Evolutionary conservation across 2,113 vertebrate species (phyloP).

Genomic region (Cettia cetti): DNA sequence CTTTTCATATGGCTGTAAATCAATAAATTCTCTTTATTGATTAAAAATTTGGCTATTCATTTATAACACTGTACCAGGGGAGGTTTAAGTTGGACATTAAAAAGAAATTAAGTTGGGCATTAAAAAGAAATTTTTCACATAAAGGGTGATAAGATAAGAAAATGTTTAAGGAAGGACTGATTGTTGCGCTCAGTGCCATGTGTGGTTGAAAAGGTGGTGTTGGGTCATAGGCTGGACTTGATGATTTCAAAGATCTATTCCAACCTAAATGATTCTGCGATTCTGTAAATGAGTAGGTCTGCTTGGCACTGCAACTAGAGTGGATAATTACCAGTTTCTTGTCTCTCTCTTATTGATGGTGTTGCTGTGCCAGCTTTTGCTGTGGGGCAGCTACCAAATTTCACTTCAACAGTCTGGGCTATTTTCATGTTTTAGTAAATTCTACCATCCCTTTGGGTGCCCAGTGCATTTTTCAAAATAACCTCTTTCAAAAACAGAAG

Average conservation of each 20-base stretch:
- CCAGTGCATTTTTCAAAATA: not conserved
- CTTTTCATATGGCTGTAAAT: too few species aligned
- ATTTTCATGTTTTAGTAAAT: not conserved
- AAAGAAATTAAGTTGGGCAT: not conserved
- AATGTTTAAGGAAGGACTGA: too few species aligned
- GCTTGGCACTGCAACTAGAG: not conserved
- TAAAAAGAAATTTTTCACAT: not conserved
- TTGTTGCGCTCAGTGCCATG: not conserved
- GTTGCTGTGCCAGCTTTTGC: not conserved
- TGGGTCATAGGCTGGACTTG: not conserved
- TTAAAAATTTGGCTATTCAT: too few species aligned
- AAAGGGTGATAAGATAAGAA: not conserved
- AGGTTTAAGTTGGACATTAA: not conserved
- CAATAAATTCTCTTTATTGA: too few species aligned
- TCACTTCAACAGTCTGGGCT: not conserved
- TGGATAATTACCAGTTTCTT: not conserved
- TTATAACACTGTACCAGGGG: too few species aligned
- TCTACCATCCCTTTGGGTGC: not conserved
- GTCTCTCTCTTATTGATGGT: not conserved
- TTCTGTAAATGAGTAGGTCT: accelerated
- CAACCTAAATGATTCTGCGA: not conserved
- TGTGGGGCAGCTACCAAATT: not conserved
- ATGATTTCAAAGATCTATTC: not conserved
- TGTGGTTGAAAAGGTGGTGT: not conserved
- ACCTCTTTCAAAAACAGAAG: not conserved